phyloP scores from a whole-genome alignment of 2,113 vertebrate genomes.

The Perca flavescens region DNA sequence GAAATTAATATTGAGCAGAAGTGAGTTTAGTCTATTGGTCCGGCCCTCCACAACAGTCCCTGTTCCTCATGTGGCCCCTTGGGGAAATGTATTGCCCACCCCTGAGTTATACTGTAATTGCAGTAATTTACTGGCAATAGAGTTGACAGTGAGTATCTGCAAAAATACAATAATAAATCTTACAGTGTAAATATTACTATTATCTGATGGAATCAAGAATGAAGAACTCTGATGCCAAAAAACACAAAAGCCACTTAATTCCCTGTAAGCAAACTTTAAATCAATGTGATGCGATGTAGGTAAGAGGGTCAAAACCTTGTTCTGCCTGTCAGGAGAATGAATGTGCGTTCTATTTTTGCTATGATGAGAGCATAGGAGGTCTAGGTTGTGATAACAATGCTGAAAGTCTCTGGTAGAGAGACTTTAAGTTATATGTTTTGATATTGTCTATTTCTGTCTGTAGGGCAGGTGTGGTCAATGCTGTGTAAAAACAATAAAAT shows the following conservation, averaged over 20 bases:
- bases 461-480: neutral
- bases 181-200: too few relatives aligned
- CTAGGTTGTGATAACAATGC: neutral
- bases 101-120: too few relatives aligned
- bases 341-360: constrained; percentile 27
- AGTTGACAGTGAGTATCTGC: too few relatives aligned
- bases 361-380: neutral
- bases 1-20: too few relatives aligned
- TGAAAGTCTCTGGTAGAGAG: neutral
- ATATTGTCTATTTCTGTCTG: constrained; percentile 1
- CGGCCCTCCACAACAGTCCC: too few relatives aligned
- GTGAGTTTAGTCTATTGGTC: too few relatives aligned
- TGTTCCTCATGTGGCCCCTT: too few relatives aligned
- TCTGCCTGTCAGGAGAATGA: constrained; percentile 4
- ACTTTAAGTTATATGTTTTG: neutral
- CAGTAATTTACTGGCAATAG: too few relatives aligned
- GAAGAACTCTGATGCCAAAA: neutral
- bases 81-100: too few relatives aligned
- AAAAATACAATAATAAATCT: too few relatives aligned
- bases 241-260: neutral
- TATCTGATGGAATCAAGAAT: neutral
- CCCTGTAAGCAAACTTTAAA: constrained; percentile 8
- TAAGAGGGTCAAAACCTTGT: constrained; percentile 11
- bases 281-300: neutral
- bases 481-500: neutral